Base-by-base conservation (phyloP, 2,888 invertebrate species). In the Lamellibrachia satsuma region DNA sequence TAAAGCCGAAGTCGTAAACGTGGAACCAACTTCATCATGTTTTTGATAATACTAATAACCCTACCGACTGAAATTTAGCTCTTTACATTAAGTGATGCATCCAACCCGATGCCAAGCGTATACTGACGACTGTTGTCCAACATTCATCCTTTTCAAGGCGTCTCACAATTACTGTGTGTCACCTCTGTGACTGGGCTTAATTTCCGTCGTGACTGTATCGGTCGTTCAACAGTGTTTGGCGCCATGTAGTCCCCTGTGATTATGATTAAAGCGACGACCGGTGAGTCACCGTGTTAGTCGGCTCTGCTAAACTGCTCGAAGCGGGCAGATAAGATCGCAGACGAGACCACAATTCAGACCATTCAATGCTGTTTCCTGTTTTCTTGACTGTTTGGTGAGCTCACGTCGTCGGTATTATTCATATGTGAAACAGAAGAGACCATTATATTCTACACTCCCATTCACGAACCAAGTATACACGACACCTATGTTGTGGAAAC, bases 281-380 rank as follows among this genome's bases (percentile, higher is more conserved):
- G 22, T 75, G 75, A 75, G 75, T 75, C 75, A 75, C 75, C 75
- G 75, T 22, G 75, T 75, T 75, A 75, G 75, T 75, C 75, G 75
- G 22, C 75, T 11, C n/a, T 75, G n/a, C 75, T 75, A 75, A 75
- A 75, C 55, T 55, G 55, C 55, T 55, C 55, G 75, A n/a, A 3
- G 75, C 75, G 2, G 75, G 22, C 22, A 22, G 75, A 75, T 75
- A 75, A 15, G 75, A 15, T 75, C 75, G 6, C 22, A 22, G 22
- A 3, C 11, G 75, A 15, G 22, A n/a, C 22, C 75, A 75, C 75
- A 75, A 22, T 75, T 75, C 75, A 75, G n/a, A 75, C 22, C 11
- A 22, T 22, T 75, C 75, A 75, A 75, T 75, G 6, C 75, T 75
- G 22, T 39, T 8, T 57, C 57, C 57, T 57, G 15, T 57, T 75